Evolutionary conservation across 2,888 invertebrate species (phyloP).

Genomic region (Lordiphosa fenestrarum): DNA sequence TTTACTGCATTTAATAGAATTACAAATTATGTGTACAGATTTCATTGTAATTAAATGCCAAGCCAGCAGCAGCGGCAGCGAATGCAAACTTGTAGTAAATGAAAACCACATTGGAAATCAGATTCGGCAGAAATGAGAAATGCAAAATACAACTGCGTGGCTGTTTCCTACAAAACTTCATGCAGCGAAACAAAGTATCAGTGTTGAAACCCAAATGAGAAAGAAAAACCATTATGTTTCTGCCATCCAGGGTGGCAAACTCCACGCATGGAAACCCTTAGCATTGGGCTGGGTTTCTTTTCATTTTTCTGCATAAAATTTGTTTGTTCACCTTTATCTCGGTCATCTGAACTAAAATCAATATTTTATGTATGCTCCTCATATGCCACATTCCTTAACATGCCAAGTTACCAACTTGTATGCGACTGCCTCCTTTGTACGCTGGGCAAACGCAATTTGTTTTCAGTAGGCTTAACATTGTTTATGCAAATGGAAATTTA

Average conservation of each 20-base stretch:
- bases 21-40: background rate
- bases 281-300: conserved; percentile 7
- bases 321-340: conserved; percentile 28
- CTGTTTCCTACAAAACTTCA: conserved; percentile 1
- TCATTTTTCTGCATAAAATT: conserved; percentile 25
- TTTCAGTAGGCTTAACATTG: conserved; percentile 34
- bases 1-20: no score
- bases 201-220: conserved; percentile 4
- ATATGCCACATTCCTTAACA: conserved; percentile 24
- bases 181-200: background rate
- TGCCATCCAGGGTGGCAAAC: background rate
- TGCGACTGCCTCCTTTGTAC: conserved; percentile 3
- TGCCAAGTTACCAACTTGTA: conserved; percentile 22
- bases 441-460: conserved; percentile 25
- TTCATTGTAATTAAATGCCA: conserved; percentile 21
- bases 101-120: background rate
- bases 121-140: conserved; percentile 6
- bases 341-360: conserved; percentile 26
- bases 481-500: conserved; percentile 54
- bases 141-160: background rate
- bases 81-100: conserved; percentile 9
- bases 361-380: conserved; percentile 33
- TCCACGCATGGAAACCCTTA: conserved; percentile 9
- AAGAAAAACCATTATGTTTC: conserved; percentile 24
- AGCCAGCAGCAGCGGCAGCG: conserved; percentile 10